These are phyloP conservation scores for Glyphotaelius pellucidus DNA, from an alignment of 2,888 invertebrate genomes.

Conservation along the genomic window DNA sequence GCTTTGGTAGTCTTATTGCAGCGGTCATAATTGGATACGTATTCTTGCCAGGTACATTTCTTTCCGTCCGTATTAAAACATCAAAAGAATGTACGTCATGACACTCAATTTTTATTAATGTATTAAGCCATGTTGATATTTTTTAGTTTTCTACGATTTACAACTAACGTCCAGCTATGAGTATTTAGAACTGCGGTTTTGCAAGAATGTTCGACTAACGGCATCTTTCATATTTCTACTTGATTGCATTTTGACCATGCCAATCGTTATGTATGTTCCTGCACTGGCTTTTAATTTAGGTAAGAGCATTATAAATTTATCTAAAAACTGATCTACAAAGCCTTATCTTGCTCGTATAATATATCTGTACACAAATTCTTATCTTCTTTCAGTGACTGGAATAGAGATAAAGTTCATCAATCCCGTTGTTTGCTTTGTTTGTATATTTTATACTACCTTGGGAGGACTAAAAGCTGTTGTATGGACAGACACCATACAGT, in stretches of 20 bases:
- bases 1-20: constrained; percentile 78
- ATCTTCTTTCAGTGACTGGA: constrained; percentile 58
- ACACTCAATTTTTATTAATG: no score
- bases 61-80: background rate
- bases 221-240: constrained; percentile 80
- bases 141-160: constrained; percentile 82
- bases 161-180: constrained; percentile 84
- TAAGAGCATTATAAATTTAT: constrained; percentile 69
- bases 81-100: no score
- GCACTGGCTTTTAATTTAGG: constrained; percentile 84
- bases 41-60: constrained; percentile 74
- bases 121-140: background rate
- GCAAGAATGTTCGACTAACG: constrained; percentile 78
- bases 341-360: background rate
- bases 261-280: constrained; percentile 84
- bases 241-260: constrained; percentile 78
- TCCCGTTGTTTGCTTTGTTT: constrained; percentile 83
- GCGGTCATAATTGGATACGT: constrained; percentile 75
- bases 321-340: background rate
- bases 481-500: constrained; percentile 80
- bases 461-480: constrained; percentile 83
- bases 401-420: constrained; percentile 72
- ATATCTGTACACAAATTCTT: background rate
- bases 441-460: constrained; percentile 86
- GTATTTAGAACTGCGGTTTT: constrained; percentile 82